Evolutionary conservation across 92 coral and sea anemone genomes (phyloP).

Genomic region (Paramuricea clavata): DNA sequence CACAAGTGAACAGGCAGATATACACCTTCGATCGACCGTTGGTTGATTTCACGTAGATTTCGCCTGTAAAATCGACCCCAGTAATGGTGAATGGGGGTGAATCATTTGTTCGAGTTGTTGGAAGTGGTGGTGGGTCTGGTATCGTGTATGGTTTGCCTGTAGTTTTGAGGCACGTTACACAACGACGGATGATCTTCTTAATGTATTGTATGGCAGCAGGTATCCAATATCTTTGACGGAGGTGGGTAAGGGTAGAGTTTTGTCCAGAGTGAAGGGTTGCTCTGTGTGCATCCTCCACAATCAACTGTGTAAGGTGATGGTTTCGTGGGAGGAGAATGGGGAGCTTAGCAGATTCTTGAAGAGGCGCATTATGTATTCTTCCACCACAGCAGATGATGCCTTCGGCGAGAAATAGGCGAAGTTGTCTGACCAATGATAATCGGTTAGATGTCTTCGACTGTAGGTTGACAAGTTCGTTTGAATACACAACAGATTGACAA

Average conservation of each 20-base stretch:
- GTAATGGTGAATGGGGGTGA: not conserved
- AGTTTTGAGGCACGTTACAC: constrained; percentile 8
- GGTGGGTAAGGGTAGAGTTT: constrained; percentile 13
- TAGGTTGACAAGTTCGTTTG: not conserved
- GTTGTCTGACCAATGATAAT: constrained; percentile 17
- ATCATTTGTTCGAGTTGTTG: constrained; percentile 1
- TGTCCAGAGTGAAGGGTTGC: not conserved
- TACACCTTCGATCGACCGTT: not conserved
- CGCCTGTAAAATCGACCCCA: constrained; percentile 20
- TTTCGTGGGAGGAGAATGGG: constrained; percentile 23
- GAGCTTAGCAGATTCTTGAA: constrained; percentile 3
- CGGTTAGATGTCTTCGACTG: not conserved
- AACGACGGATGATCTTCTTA: constrained; percentile 17
- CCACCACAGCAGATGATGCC: constrained; percentile 31
- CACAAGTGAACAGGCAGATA: constrained; percentile 8
- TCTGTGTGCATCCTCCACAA: constrained; percentile 7
- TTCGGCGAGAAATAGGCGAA: constrained; percentile 6
- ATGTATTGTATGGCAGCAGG: constrained; percentile 6
- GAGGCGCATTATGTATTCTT: constrained; percentile 14
- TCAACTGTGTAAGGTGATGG: constrained; percentile 1
- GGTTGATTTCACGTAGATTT: constrained; percentile 19
- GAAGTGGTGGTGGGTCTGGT: constrained; percentile 27
- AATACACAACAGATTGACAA: not conserved
- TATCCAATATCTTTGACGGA: constrained; percentile 27
- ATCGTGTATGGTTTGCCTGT: not conserved